phyloP scores from a whole-genome alignment of 37 sponge, comb jelly and placozoan species.

The Geodia barretti region DNA sequence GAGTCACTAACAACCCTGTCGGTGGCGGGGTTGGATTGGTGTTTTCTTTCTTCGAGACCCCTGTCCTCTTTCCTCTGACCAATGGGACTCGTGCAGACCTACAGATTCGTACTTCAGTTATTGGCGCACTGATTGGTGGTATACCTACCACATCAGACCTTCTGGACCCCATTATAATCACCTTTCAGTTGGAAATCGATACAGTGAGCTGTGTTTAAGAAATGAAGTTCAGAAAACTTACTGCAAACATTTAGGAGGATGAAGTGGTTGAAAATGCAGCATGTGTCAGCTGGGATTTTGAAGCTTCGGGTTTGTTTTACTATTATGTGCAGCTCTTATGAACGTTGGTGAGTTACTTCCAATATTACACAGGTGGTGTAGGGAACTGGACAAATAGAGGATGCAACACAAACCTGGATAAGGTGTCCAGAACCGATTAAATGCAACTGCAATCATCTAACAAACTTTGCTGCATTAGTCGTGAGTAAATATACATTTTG shows the following conservation, averaged over 20 bases:
- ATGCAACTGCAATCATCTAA: conserved; percentile 42
- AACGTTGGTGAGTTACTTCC: background rate
- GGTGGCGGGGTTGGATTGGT: conserved; percentile 20
- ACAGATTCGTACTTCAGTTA: background rate
- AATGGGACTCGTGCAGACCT: background rate
- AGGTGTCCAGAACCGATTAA: background rate
- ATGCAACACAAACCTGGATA: background rate
- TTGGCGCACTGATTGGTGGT: background rate
- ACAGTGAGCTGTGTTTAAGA: background rate
- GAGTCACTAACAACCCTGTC: background rate
- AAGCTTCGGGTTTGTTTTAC: conserved; percentile 5
- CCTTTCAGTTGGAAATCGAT: background rate
- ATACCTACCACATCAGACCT: background rate
- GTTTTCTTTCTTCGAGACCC: conserved; percentile 15
- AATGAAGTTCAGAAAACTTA: too few relatives aligned
- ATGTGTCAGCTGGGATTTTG: conserved; percentile 30
- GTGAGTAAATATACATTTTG: background rate
- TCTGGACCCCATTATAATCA: background rate
- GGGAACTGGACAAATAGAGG: conserved; percentile 47
- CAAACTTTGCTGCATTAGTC: conserved; percentile 48
- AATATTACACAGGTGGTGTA: conserved; percentile 5
- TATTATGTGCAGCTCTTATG: background rate
- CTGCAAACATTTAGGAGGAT: too few relatives aligned
- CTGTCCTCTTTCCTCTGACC: conserved; percentile 10
- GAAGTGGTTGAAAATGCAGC: background rate